A percentile compares a stretch with the other conserved stretches of the same genome.
phyloP scores from a whole-genome alignment of 2,888 invertebrate genomes.

The Suillia variegata region DNA sequence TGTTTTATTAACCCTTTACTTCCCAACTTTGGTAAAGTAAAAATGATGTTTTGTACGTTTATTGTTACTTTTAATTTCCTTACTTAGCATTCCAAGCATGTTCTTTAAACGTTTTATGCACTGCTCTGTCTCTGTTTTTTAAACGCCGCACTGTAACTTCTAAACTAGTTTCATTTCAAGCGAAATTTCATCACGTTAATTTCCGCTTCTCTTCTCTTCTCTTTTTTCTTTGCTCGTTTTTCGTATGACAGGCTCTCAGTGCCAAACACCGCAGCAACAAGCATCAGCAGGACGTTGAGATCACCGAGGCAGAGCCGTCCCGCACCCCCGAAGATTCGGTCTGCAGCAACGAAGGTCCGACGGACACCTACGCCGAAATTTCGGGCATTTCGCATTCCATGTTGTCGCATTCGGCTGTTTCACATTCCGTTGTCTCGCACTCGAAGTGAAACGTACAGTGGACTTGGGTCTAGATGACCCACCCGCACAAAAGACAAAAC shows the following conservation, averaged over 20 bases:
- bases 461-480: background rate
- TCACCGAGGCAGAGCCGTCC: slow-evolving; percentile 79
- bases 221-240: too few species aligned
- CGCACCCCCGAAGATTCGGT: slow-evolving; percentile 90
- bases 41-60: too few species aligned
- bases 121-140: too few species aligned
- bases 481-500: background rate
- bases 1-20: too few species aligned
- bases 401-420: slow-evolving; percentile 57
- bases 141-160: too few species aligned
- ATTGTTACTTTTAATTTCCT: too few species aligned
- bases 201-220: too few species aligned
- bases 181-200: too few species aligned
- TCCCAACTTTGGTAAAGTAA: too few species aligned
- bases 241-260: slow-evolving; percentile 80
- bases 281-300: slow-evolving; percentile 68
- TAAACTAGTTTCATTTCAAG: too few species aligned
- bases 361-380: slow-evolving; percentile 63
- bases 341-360: slow-evolving; percentile 85
- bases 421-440: slow-evolving; percentile 54
- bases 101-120: too few species aligned
- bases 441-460: slow-evolving; percentile 36
- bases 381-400: slow-evolving; percentile 60
- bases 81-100: too few species aligned
- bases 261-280: slow-evolving; percentile 69